phyloP scores from a whole-genome alignment of 1,140 invertebrate genomes.

The Pseudachorutes palmiensis region DNA sequence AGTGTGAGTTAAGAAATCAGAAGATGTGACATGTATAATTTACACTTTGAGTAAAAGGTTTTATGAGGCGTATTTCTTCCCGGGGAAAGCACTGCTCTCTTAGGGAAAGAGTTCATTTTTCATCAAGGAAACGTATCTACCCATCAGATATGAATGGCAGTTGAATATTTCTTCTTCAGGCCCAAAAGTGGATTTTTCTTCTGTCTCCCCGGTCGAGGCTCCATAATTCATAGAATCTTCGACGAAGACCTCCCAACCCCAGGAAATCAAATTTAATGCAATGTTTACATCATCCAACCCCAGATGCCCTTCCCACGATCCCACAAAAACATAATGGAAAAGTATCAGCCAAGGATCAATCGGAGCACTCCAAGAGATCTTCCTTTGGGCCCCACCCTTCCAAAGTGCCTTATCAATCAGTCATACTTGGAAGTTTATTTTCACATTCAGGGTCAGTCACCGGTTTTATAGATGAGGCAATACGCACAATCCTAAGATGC shows the following conservation, averaged over 20 bases:
- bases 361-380: neutral
- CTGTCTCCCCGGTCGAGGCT: neutral
- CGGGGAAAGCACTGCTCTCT: neutral
- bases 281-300: neutral
- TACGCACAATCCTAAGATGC: too few species aligned
- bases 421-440: too few species aligned
- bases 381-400: too few species aligned
- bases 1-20: conserved; percentile 6
- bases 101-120: neutral
- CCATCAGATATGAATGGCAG: conserved; percentile 2
- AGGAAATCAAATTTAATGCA: conserved; percentile 5
- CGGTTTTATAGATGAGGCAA: too few species aligned
- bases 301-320: too few species aligned
- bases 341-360: neutral
- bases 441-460: too few species aligned
- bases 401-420: too few species aligned
- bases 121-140: conserved; percentile 6
- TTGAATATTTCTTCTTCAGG: conserved; percentile 4
- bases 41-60: conserved; percentile 14
- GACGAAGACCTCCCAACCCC: neutral
- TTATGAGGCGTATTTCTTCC: neutral
- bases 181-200: conserved; percentile 5
- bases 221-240: conserved; percentile 10
- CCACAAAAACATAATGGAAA: neutral
- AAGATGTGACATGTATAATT: conserved; percentile 10